A percentile compares a stretch with the other conserved stretches of the same genome.
phyloP scores from a whole-genome alignment of 2,113 vertebrate species.

The Rhodinocichla rosea region DNA sequence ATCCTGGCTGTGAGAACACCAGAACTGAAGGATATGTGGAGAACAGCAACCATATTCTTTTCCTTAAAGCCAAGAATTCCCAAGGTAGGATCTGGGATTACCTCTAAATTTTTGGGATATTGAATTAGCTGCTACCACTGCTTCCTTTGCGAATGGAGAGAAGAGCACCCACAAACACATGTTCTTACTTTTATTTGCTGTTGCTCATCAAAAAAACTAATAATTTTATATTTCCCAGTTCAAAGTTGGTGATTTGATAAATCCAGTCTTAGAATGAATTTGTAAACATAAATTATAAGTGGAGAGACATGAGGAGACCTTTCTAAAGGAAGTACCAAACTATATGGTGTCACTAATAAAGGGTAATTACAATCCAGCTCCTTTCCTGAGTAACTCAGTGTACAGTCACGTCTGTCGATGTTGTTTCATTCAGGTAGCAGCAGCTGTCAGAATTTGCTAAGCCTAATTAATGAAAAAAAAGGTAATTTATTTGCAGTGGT shows the following conservation, averaged over 20 bases:
- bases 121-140: background rate
- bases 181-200: background rate
- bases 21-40: background rate
- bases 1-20: background rate
- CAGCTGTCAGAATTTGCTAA: background rate
- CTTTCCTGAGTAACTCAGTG: constrained; percentile 1
- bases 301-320: background rate
- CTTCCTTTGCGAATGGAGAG: background rate
- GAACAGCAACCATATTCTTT: background rate
- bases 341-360: background rate
- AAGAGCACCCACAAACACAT: background rate
- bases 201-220: background rate
- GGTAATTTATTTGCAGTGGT: background rate
- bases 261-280: background rate
- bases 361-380: constrained; percentile 1
- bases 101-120: background rate
- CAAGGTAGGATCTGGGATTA: background rate
- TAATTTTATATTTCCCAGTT: background rate
- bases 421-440: constrained; percentile 38
- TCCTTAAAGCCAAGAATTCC: background rate
- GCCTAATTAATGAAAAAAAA: background rate
- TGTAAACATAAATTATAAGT: background rate
- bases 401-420: background rate
- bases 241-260: background rate
- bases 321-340: constrained; percentile 17